Percentiles rank a stretch among this genome's conserved stretches.
phyloP scores from a whole-genome alignment of 53 echinoderm and acorn worm species.

The Paracentrotus lividus region DNA sequence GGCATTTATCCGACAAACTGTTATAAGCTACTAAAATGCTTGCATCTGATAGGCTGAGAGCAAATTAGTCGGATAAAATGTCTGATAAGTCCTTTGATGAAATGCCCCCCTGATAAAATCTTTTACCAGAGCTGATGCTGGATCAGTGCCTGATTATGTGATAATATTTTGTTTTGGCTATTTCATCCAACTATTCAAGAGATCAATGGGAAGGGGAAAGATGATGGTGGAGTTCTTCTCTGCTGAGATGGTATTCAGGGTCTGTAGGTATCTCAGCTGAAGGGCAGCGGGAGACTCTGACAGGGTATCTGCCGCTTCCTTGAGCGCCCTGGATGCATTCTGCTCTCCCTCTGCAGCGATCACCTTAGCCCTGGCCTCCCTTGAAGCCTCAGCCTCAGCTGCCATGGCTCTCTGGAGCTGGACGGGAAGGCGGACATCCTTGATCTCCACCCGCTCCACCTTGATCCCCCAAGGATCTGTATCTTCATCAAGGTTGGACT shows the following conservation, averaged over 20 bases:
- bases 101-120: too few relatives aligned
- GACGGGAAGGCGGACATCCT: conserved; percentile 91
- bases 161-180: too few relatives aligned
- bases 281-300: conserved; percentile 89
- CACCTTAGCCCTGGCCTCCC: conserved; percentile 97
- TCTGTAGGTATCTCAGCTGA: conserved; percentile 97
- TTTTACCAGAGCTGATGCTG: too few relatives aligned
- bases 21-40: too few relatives aligned
- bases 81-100: too few relatives aligned
- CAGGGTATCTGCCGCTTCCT: conserved; percentile 96
- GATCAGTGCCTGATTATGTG: too few relatives aligned
- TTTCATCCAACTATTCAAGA: conserved; percentile 71
- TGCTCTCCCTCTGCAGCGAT: conserved; percentile 98
- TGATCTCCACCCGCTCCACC: conserved; percentile 98
- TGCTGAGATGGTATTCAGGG: conserved; percentile 97
- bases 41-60: too few relatives aligned
- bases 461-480: conserved; percentile 99
- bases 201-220: conserved; percentile 96
- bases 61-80: too few relatives aligned
- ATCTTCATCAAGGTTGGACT: conserved; percentile 94
- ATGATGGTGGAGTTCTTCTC: conserved; percentile 99
- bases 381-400: conserved; percentile 95
- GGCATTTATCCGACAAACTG: too few relatives aligned
- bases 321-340: conserved; percentile 96
- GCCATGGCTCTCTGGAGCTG: conserved; percentile 97